Evolutionary conservation across 2,797 vertebrate species (phyloP).

Genomic region (Sebastes goodei): DNA sequence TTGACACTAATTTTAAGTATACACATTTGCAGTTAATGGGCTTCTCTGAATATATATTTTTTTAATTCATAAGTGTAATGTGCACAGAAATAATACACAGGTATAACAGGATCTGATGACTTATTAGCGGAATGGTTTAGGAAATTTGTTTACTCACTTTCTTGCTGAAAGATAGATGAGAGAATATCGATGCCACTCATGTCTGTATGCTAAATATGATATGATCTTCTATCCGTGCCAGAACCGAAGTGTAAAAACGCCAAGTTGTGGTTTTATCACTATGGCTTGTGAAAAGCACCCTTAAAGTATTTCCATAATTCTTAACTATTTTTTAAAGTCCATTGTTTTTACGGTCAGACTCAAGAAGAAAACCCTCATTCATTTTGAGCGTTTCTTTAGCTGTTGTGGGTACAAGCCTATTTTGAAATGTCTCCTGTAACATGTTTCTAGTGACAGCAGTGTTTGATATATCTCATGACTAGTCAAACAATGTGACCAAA

Average conservation of each 20-base stretch:
- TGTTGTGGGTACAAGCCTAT: not conserved
- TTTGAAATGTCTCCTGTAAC: constrained; percentile 4
- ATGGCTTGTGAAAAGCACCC: not conserved
- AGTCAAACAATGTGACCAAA: constrained; percentile 27
- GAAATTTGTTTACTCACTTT: not conserved
- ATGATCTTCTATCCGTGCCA: not conserved
- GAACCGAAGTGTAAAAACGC: not conserved
- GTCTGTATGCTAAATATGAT: not conserved
- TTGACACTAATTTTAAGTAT: not conserved
- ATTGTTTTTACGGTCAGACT: not conserved
- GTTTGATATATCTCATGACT: constrained; percentile 28
- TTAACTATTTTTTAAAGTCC: not conserved
- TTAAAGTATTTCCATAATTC: not conserved
- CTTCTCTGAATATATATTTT: not conserved
- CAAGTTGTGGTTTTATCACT: too few species aligned
- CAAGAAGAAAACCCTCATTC: not conserved
- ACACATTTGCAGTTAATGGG: not conserved
- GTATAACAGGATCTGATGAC: not conserved
- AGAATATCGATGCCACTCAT: not conserved
- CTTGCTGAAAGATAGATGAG: not conserved
- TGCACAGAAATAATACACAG: not conserved
- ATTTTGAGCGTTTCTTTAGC: not conserved
- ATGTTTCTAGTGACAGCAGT: not conserved
- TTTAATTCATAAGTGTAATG: too few species aligned
- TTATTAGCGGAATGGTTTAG: not conserved